These are phyloP conservation scores for Camponotus floridanus DNA, from an alignment of 1,140 invertebrate genomes.

Conservation along the genomic window DNA sequence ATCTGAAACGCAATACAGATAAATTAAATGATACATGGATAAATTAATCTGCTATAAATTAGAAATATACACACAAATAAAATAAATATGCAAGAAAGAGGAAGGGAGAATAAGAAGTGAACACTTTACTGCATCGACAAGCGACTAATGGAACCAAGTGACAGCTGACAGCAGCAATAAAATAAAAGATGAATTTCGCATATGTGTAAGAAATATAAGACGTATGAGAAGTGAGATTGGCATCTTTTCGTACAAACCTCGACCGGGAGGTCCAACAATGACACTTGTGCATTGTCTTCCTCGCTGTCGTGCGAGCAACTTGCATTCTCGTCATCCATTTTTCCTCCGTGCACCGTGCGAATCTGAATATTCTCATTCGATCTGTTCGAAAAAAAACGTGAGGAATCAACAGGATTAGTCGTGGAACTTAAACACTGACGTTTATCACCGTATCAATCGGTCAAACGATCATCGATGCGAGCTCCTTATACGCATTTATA, in stretches of 20 bases:
- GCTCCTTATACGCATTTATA: too few relatives aligned
- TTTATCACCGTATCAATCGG: neutral
- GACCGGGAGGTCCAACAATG: constrained; percentile 77
- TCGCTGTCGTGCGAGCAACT: constrained; percentile 9
- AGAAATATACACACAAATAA: neutral
- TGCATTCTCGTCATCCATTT: constrained; percentile 69
- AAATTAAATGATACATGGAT: constrained; percentile 1
- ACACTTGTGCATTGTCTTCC: constrained; percentile 45
- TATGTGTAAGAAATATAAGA: too few relatives aligned
- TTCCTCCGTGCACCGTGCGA: neutral
- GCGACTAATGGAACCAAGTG: neutral
- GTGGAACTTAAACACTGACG: neutral
- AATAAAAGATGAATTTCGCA: neutral
- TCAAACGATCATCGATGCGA: too few relatives aligned
- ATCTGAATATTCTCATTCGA: constrained; percentile 67
- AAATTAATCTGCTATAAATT: neutral
- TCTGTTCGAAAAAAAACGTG: neutral
- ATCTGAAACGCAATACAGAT: constrained; percentile 77
- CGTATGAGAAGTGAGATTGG: neutral
- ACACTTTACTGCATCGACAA: neutral
- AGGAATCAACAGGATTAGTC: neutral
- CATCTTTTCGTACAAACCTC: constrained; percentile 72
- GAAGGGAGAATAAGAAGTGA: neutral
- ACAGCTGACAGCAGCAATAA: too few relatives aligned
- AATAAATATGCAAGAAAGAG: neutral